Evolutionary conservation across 1,140 invertebrate genomes (phyloP), one percentile per base, ranked within the genome.

Genomic region (Nephila pilipes): DNA sequence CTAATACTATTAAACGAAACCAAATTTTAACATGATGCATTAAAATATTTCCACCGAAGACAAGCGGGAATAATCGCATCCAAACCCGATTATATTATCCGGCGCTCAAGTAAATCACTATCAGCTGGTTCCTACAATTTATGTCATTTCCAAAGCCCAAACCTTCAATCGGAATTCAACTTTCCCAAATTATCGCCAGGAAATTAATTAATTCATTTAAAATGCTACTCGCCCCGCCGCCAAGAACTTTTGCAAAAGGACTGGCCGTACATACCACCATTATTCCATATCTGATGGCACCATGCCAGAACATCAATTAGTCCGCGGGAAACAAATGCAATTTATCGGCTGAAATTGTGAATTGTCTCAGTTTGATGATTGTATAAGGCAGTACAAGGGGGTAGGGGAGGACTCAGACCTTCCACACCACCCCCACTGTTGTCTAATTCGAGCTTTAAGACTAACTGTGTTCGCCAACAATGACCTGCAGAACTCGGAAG

Each of bases 151-250:
- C 69, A 75, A 22, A 20, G 46, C 69, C 32, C 69, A 65, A 32
- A 75, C 29, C 29, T 18, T 75, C 69, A 36, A 18, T 36, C 69
- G 18, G 69, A 36, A 46, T 75, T 75, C 69, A 75, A 75, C 69
- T 75, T 75, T 75, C 32, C 46, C 69, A 32, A 75, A 75, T 75
- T 75, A 75, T 75, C 69, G 29, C 58, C 14, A 36, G 69, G 29
- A 36, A 75, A 32, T 75, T 32, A 75, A 32, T 75, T 32, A 75
- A 32, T 75, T 75, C 69, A 75, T 75, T 75, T 75, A 75, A 36
- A 75, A 75, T 75, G 25, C 69, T 20, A 22, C 16, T 60, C 58
- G 5, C 57, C 16, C 58, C 16, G 5, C 58, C 58, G 22, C 20
- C 58, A 22, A 46, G 46, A 46, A 46, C 46, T 46, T 46, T 46